Percentiles rank a stretch among this genome's conserved stretches.
These are phyloP conservation scores for Drosophila bifasciata DNA, from an alignment of 1,140 invertebrate species.

Conservation along the genomic window DNA sequence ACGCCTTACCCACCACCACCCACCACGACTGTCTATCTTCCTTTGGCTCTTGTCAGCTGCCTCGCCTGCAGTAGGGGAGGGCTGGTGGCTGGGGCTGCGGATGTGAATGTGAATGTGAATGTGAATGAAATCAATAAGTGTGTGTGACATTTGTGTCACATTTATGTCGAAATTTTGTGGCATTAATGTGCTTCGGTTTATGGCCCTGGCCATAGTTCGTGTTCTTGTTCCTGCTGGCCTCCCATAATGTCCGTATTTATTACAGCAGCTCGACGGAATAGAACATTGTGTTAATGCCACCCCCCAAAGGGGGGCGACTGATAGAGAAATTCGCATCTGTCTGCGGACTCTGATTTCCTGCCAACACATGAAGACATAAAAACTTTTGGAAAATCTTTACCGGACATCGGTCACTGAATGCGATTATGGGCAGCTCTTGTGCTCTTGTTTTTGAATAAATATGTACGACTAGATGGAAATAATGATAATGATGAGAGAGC, in stretches of 20 bases:
- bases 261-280: conserved; percentile 50
- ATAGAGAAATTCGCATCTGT: conserved; percentile 49
- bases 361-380: conserved; percentile 63
- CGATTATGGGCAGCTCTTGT: conserved; percentile 20
- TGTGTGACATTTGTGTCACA: conserved; percentile 77
- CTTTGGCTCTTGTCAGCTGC: too few relatives aligned
- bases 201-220: conserved; percentile 51
- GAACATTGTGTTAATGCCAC: conserved; percentile 41
- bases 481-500: conserved; percentile 10
- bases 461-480: conserved; percentile 7
- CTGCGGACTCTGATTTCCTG: conserved; percentile 51
- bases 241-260: conserved; percentile 70
- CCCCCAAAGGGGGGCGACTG: conserved; percentile 23
- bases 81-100: too few relatives aligned
- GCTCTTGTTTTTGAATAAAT: conserved; percentile 35
- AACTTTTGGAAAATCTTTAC: conserved; percentile 53
- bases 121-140: conserved; percentile 63
- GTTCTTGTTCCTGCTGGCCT: conserved; percentile 7
- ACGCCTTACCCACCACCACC: not conserved
- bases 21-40: too few relatives aligned
- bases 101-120: not conserved
- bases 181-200: conserved; percentile 71
- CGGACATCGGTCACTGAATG: conserved; percentile 46
- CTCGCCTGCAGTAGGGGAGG: too few relatives aligned
- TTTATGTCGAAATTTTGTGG: conserved; percentile 72